Conservation (phyloP, 2,113 vertebrate genomes). For the Willisornis vidua region DNA sequence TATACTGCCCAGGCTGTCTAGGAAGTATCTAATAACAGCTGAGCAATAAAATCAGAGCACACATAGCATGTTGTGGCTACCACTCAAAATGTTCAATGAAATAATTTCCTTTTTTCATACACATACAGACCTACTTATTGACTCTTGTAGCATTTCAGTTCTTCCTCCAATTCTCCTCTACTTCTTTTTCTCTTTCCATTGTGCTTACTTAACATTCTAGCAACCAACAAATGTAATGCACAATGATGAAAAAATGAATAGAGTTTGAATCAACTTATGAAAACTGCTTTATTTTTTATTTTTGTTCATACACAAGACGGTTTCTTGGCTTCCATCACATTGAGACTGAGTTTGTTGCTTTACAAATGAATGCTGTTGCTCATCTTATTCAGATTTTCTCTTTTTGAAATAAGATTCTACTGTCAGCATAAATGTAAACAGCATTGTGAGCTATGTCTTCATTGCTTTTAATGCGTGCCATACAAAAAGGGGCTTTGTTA, state of each 20-base stretch:
- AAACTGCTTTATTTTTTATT: not conserved
- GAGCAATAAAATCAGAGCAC: not conserved
- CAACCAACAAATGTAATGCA: not conserved
- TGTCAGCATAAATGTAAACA: not conserved
- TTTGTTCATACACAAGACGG: not conserved
- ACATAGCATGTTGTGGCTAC: not conserved
- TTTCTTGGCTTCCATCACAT: not conserved
- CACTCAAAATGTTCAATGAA: not conserved
- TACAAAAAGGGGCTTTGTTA: not conserved
- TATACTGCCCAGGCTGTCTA: not conserved
- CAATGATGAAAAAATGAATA: not conserved
- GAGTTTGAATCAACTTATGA: not conserved
- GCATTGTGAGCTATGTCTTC: rapidly evolving
- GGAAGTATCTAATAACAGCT: not conserved
- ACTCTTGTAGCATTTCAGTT: not conserved
- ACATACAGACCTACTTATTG: not conserved
- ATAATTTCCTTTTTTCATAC: not conserved
- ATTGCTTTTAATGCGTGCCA: not conserved
- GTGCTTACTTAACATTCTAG: not conserved
- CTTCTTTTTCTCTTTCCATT: not conserved
- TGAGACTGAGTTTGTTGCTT: not conserved
- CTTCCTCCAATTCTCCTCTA: not conserved
- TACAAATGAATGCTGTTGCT: not conserved
- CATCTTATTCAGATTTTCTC: not conserved
- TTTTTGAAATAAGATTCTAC: not conserved